phyloP scores from a whole-genome alignment of 2,888 invertebrate genomes.

The Sympetrum striolatum region DNA sequence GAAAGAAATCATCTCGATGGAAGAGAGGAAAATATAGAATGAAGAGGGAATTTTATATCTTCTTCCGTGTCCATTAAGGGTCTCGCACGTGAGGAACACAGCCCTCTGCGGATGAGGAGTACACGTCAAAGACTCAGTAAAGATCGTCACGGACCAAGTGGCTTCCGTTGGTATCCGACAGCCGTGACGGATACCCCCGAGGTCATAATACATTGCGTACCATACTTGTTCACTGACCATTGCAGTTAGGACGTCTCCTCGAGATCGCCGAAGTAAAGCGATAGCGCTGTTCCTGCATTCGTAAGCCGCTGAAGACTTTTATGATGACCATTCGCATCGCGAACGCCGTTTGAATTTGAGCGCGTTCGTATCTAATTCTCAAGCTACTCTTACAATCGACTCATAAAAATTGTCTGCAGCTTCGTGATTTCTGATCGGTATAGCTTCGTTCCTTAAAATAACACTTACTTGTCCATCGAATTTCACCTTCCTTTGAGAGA shows the following conservation, averaged over 20 bases:
- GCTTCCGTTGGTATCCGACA: background rate
- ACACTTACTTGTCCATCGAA: too few species aligned
- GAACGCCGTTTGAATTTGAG: background rate
- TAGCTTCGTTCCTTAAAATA: too few species aligned
- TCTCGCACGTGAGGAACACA: background rate
- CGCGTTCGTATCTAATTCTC: too few species aligned
- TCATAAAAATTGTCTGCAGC: too few species aligned
- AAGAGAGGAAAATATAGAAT: background rate
- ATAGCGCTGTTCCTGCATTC: background rate
- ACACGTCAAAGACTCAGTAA: background rate
- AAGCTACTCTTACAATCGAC: too few species aligned
- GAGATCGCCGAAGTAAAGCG: background rate
- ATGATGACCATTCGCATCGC: background rate
- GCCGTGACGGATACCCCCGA: background rate
- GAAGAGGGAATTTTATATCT: background rate
- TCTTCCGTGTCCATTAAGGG: too few species aligned
- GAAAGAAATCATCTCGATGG: too few species aligned
- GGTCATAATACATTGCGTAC: background rate
- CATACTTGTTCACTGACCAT: background rate
- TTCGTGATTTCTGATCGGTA: too few species aligned
- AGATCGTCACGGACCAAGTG: background rate
- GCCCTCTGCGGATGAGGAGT: background rate
- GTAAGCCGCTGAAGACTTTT: background rate
- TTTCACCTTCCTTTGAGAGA: too few species aligned
- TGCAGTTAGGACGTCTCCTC: background rate